A percentile compares a stretch with the other conserved stretches of the same genome.
Conservation (phyloP, 2,113 vertebrate species). For the Etia nguti region DNA sequence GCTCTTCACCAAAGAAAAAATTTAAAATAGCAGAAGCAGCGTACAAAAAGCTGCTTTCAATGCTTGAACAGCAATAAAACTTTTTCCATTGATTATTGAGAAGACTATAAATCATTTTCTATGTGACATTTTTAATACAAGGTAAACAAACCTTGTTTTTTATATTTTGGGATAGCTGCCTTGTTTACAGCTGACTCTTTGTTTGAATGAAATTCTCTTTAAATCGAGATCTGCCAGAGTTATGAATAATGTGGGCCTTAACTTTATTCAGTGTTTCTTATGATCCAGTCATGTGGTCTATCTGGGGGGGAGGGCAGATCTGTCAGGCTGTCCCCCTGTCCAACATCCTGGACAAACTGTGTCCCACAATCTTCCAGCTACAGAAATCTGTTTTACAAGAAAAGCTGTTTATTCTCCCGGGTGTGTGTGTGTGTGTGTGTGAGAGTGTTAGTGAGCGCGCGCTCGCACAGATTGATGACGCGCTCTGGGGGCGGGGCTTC, state of each 20-base stretch:
- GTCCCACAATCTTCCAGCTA: too few species aligned
- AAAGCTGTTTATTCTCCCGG: too few species aligned
- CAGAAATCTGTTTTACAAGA: too few species aligned
- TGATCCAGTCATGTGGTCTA: too few species aligned
- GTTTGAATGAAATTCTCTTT: background rate
- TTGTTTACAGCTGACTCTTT: background rate
- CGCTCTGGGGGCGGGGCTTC: background rate
- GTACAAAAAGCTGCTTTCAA: background rate
- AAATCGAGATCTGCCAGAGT: background rate
- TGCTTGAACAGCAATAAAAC: accelerated
- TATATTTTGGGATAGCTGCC: background rate
- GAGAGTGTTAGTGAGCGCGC: accelerated
- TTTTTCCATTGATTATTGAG: background rate
- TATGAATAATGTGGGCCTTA: background rate
- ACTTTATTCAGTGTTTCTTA: too few species aligned
- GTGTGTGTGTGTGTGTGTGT: too few species aligned
- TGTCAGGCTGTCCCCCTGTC: too few species aligned
- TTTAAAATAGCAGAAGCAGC: background rate
- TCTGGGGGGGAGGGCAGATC: too few species aligned
- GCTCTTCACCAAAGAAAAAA: background rate
- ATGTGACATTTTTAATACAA: background rate
- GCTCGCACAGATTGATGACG: background rate
- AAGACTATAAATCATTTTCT: accelerated
- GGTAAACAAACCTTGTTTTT: background rate
- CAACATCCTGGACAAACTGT: too few species aligned